These are phyloP conservation scores for Ips typographus DNA, from an alignment of 1,140 invertebrate species.

Conservation along the genomic window DNA sequence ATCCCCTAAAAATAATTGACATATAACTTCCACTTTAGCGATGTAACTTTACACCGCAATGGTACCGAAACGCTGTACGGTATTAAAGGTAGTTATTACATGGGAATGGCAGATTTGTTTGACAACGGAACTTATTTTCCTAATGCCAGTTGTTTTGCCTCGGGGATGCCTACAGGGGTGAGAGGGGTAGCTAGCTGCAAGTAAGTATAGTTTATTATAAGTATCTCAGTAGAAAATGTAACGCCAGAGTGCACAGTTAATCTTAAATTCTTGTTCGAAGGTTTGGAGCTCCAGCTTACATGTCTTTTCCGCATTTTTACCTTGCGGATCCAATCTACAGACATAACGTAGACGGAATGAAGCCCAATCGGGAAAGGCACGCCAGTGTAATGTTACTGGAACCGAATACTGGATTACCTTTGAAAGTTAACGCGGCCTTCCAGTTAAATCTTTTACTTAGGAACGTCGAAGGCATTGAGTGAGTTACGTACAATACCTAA, in stretches of 20 bases:
- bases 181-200: conserved; percentile 69
- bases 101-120: conserved; percentile 61
- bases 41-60: conserved; percentile 37
- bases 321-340: conserved; percentile 69
- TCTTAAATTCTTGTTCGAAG: conserved; percentile 46
- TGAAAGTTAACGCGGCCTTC: conserved; percentile 65
- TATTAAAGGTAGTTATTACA: conserved; percentile 61
- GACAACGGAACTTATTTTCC: conserved; percentile 70
- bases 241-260: not conserved
- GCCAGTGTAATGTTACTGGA: conserved; percentile 70
- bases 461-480: conserved; percentile 59
- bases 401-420: conserved; percentile 69
- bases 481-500: conserved; percentile 45
- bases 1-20: not conserved
- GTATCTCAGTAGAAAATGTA: too few species aligned
- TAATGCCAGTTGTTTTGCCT: conserved; percentile 60
- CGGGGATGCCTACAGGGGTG: conserved; percentile 57
- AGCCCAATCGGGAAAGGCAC: conserved; percentile 68
- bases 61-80: conserved; percentile 48
- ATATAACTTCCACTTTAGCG: conserved; percentile 28
- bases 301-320: conserved; percentile 87
- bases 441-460: conserved; percentile 74
- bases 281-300: conserved; percentile 74
- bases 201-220: conserved; percentile 32
- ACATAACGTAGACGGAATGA: conserved; percentile 66